Evolutionary conservation across 1,140 invertebrate species (phyloP).

Genomic region (Lepidostoma basale): DNA sequence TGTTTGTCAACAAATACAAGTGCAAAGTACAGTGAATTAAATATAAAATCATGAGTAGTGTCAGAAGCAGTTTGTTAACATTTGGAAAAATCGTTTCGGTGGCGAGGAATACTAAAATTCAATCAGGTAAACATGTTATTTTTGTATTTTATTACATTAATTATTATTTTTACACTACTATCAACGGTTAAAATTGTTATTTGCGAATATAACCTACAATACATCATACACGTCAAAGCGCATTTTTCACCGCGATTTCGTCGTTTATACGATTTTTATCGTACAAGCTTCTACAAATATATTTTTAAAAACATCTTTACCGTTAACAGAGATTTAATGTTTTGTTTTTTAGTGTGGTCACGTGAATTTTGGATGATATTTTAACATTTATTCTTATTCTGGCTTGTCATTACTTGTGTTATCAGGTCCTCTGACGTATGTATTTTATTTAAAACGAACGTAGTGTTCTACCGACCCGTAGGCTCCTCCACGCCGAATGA

Average conservation of each 20-base stretch:
- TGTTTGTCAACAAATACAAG: conserved; percentile 33
- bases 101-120: conserved; percentile 15
- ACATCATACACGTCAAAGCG: conserved; percentile 17
- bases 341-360: too few species aligned
- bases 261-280: too few species aligned
- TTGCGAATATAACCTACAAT: conserved; percentile 27
- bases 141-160: background rate
- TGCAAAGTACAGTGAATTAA: conserved; percentile 27
- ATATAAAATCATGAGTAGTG: conserved; percentile 31
- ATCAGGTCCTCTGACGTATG: too few species aligned
- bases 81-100: conserved; percentile 32
- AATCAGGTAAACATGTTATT: conserved; percentile 27
- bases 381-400: too few species aligned
- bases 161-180: background rate
- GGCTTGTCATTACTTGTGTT: too few species aligned
- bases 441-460: too few species aligned
- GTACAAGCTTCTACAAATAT: too few species aligned
- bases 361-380: too few species aligned
- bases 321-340: too few species aligned
- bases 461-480: too few species aligned
- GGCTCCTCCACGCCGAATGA: too few species aligned
- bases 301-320: too few species aligned
- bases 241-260: background rate
- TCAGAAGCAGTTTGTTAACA: conserved; percentile 31
- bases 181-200: background rate